Evolutionary conservation across 2,888 invertebrate species (phyloP), one percentile per base, ranked within the genome.

Genomic region (Aethes cnicana): DNA sequence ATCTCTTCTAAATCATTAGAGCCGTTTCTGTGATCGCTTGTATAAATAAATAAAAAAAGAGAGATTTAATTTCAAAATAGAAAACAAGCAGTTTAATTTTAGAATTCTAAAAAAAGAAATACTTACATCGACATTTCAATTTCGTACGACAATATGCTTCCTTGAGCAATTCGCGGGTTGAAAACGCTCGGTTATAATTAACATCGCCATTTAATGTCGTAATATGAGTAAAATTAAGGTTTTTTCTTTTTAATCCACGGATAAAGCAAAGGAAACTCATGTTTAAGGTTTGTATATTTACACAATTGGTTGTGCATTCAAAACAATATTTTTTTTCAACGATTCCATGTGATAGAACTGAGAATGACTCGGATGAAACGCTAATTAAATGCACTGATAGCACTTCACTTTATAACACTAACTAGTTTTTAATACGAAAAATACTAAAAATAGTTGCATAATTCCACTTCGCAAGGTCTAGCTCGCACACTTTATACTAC

Each of bases 81-180:
- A 20, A 46, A 44, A 23, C 44, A 47, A 47, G 11, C 4, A 17
- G n/a, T 8, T 32, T 35, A 47, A 53, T 30, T 46, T 39, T 56
- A 47, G 57, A 53, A 58, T 35, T 47, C 21, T 14, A 55, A 25
- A 54, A 23, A 28, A 56, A 39, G 47, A 46, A 32, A 47, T 63
- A 92, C 94, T 92, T 90, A 94, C 94, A 94, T 86, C 92, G 90
- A 81, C 94, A 94, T 84, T 94, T 94, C 53, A 92, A 81, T 82
- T 92, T 93, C 12, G 93, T 92, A 66, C 90, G 86, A 64, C 91
- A 86, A 74, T 94, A 94, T 2, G 94, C 93, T 69, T 92, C 91
- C 63, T 91, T 87, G 48, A 91, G 68, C 49, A 89, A 68, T 58
- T 90, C 86, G 28, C 82, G 79, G 12, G 86, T 84, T 8, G 89